Evolutionary conservation across 2,797 vertebrate species (phyloP).

Genomic region (Scleropages formosus): DNA sequence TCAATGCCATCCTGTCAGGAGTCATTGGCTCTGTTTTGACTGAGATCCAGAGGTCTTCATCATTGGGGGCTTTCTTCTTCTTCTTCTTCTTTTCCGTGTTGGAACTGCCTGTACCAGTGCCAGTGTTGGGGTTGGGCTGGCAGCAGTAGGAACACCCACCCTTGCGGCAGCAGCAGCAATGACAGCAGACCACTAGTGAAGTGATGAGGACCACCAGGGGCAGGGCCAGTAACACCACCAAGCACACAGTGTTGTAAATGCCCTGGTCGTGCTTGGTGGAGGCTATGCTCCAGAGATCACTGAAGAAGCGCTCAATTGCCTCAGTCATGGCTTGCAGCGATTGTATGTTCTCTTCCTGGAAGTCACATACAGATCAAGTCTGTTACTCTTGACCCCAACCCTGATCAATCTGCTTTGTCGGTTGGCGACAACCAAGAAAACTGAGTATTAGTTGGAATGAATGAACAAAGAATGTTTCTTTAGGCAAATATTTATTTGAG

Average conservation of each 20-base stretch:
- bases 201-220: slow-evolving; percentile 76
- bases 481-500: slow-evolving; percentile 22
- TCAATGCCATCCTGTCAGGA: slow-evolving; percentile 73
- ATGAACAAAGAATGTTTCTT: not conserved
- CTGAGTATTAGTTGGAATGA: not conserved
- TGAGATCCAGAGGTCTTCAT: slow-evolving; percentile 92
- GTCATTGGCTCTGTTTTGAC: slow-evolving; percentile 81
- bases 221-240: slow-evolving; percentile 78
- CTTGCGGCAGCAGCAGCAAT: slow-evolving; percentile 83
- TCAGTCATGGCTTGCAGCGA: slow-evolving; percentile 59
- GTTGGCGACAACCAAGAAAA: not conserved
- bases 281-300: slow-evolving; percentile 73
- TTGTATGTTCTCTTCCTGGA: slow-evolving; percentile 27
- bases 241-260: slow-evolving; percentile 83
- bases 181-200: slow-evolving; percentile 80
- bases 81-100: slow-evolving; percentile 66
- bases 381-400: not conserved
- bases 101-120: slow-evolving; percentile 35
- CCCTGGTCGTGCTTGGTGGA: slow-evolving; percentile 81
- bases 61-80: slow-evolving; percentile 70
- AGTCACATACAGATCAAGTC: not conserved
- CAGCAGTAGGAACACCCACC: slow-evolving; percentile 51
- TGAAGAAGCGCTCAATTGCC: slow-evolving; percentile 75
- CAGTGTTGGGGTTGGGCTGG: slow-evolving; percentile 24
- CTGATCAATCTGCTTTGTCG: not conserved